A percentile compares a stretch with the other conserved stretches of the same genome.
phyloP scores from a whole-genome alignment of 2,113 vertebrate genomes.

The Connochaetes taurinus region DNA sequence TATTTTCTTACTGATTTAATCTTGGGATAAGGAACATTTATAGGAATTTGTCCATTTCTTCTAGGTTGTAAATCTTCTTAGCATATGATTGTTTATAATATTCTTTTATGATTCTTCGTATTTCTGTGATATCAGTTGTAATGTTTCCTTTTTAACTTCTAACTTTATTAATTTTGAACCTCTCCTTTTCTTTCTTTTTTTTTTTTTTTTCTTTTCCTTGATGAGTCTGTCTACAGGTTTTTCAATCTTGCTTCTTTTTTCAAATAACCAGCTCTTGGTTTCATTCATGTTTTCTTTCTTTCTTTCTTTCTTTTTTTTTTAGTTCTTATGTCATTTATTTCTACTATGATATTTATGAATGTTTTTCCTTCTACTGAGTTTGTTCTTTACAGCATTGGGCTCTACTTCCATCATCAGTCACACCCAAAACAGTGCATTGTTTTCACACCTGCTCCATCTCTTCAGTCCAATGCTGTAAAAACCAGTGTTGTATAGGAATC shows the following conservation, averaged over 20 bases:
- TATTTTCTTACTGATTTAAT: neutral
- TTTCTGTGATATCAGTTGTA: neutral
- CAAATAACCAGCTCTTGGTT: neutral
- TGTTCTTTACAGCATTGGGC: neutral
- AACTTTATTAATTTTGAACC: neutral
- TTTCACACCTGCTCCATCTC: accelerated
- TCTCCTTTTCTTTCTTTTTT: neutral
- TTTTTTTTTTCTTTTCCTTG: neutral
- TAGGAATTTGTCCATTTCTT: neutral
- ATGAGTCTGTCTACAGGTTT: neutral
- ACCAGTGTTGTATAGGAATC: neutral
- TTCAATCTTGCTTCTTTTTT: neutral
- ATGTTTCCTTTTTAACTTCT: neutral
- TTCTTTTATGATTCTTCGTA: neutral
- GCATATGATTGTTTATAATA: neutral
- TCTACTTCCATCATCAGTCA: neutral
- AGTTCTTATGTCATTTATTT: neutral
- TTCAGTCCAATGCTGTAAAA: neutral
- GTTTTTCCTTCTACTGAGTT: neutral
- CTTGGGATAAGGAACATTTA: neutral
- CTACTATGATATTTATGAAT: neutral
- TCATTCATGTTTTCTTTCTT: neutral
- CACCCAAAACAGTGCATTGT: neutral
- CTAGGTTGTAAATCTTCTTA: neutral
- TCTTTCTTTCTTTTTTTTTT: neutral